Conservation (phyloP, 2,113 vertebrate species). For the Psilopogon haemacephalus region DNA sequence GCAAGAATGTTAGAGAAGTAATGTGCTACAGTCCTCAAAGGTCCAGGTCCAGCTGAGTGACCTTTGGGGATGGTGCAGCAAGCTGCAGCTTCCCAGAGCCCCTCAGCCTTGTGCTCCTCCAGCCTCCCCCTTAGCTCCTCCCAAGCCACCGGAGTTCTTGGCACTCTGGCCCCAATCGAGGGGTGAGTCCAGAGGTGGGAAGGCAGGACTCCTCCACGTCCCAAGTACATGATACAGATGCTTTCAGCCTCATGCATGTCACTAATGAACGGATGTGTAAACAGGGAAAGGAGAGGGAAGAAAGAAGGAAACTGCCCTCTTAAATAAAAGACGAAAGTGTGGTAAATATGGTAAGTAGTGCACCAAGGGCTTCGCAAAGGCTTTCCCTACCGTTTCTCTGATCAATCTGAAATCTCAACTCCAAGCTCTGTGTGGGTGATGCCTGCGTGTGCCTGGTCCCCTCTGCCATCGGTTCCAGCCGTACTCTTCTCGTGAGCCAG, state of each 20-base stretch:
- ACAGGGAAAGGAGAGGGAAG: conserved; percentile 83
- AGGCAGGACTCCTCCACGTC: background rate
- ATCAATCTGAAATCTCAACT: conserved; percentile 68
- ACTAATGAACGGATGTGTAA: conserved; percentile 80
- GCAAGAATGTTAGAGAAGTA: background rate
- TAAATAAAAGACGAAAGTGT: conserved; percentile 83
- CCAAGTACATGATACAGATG: background rate
- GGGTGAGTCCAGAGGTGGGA: background rate
- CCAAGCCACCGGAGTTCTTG: background rate
- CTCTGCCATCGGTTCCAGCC: conserved; percentile 59
- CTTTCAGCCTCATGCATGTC: conserved; percentile 58
- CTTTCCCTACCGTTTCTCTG: conserved; percentile 67
- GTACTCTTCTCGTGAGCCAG: conserved; percentile 50
- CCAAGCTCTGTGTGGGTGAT: conserved; percentile 52
- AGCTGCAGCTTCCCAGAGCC: background rate
- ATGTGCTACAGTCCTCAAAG: background rate
- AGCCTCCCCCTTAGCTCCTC: background rate
- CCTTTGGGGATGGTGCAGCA: background rate
- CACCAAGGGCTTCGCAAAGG: conserved; percentile 47
- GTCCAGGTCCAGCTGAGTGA: background rate
- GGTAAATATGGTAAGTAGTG: conserved; percentile 79
- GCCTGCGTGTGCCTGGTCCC: conserved; percentile 23
- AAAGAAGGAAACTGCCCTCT: conserved; percentile 80
- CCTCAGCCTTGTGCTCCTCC: background rate
- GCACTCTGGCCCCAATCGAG: background rate